phyloP scores from a whole-genome alignment of 2,888 invertebrate species.

The Phyllotreta striolata region DNA sequence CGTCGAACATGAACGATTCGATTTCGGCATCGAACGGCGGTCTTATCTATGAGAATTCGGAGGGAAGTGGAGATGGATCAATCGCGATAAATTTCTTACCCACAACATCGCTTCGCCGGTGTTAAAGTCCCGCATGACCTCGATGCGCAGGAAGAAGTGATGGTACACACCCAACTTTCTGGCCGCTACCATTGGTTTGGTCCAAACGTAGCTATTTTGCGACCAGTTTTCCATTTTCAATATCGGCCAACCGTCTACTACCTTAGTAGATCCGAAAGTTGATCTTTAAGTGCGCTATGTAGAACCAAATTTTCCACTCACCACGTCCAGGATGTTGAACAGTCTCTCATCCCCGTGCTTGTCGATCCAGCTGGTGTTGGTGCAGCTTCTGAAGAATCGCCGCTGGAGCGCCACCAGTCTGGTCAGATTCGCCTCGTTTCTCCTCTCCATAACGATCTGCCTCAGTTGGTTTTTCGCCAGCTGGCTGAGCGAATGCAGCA shows the following conservation, averaged over 20 bases:
- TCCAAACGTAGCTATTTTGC: conserved; percentile 49
- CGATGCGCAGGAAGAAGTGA: conserved; percentile 45
- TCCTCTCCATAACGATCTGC: conserved; percentile 42
- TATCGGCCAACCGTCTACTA: conserved; percentile 53
- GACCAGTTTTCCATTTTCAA: conserved; percentile 46
- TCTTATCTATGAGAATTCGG: conserved; percentile 37
- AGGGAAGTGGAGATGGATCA: background rate
- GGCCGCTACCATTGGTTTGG: conserved; percentile 45
- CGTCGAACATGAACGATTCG: conserved; percentile 35
- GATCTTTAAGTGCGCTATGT: background rate
- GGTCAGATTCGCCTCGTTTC: conserved; percentile 31
- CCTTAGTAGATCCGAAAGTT: conserved; percentile 1
- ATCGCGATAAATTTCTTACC: conserved; percentile 26
- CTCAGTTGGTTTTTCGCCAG: conserved; percentile 43
- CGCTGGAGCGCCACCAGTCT: conserved; percentile 42
- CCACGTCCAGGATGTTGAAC: conserved; percentile 43
- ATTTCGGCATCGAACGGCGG: conserved; percentile 36
- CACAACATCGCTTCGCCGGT: conserved; percentile 24
- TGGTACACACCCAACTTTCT: conserved; percentile 46
- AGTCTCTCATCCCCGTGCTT: conserved; percentile 42
- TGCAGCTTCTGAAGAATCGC: conserved; percentile 45
- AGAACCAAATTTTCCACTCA: conserved; percentile 1
- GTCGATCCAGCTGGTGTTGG: conserved; percentile 41
- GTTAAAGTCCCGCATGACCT: conserved; percentile 18
- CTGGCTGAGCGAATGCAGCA: conserved; percentile 30